Evolutionary conservation across 2,113 vertebrate genomes (phyloP).

Genomic region (Alligator mississippiensis): DNA sequence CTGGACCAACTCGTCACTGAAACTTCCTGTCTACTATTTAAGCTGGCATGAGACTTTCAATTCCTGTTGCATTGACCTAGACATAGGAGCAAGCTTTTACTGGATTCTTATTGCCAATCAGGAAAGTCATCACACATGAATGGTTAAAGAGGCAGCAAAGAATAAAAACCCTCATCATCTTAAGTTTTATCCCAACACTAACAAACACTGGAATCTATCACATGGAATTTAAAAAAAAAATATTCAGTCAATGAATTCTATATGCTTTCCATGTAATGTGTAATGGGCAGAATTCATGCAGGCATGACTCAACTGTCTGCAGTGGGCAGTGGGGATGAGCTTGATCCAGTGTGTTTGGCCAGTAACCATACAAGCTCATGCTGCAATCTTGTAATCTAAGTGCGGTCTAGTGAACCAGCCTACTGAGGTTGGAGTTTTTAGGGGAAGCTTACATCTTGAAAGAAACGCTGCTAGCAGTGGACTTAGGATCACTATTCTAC

Average conservation of each 20-base stretch:
- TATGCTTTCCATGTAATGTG: neutral
- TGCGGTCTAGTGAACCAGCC: neutral
- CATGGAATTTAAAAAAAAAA: neutral
- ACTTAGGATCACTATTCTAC: neutral
- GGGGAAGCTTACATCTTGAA: neutral
- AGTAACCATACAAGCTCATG: neutral
- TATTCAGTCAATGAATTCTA: neutral
- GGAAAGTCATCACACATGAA: conserved; percentile 50
- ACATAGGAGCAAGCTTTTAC: conserved; percentile 52
- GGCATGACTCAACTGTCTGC: neutral
- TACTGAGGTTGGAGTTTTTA: neutral
- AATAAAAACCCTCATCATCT: conserved; percentile 28
- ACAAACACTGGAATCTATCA: conserved; percentile 19
- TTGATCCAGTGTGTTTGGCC: neutral
- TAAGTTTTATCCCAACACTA: conserved; percentile 18
- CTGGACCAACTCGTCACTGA: neutral
- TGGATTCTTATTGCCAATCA: conserved; percentile 58
- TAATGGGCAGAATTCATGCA: neutral
- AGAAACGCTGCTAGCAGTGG: neutral
- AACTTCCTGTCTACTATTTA: conserved; percentile 23
- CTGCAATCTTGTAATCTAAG: neutral
- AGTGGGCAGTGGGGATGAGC: neutral
- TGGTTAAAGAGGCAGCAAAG: conserved; percentile 59
- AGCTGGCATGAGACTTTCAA: conserved; percentile 33
- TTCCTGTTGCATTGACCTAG: conserved; percentile 37